Base-by-base conservation (phyloP, 1,140 invertebrate species). In the Drosophila truncata region DNA sequence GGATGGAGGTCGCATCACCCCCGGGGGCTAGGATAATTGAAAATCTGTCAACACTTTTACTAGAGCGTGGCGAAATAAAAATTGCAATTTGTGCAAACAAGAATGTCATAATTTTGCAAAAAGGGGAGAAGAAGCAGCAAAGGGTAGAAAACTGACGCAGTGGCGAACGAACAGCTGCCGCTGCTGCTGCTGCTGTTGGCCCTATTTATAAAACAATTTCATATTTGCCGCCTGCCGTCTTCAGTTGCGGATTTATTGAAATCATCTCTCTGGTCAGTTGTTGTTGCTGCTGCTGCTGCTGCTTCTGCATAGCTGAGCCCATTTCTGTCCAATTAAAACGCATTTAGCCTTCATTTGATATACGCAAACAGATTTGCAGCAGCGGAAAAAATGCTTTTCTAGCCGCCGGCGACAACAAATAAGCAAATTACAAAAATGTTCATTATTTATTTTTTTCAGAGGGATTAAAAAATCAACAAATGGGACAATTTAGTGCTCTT, bases 11-110 rank as follows among this genome's bases (percentile, higher is more conserved):
- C 72, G 60, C 29, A 41, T 59, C 52, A 25, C 50, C 46, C 54
- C 52, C 42, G 42, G 42, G 59, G 59, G 57, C 58, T 82, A 67
- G 77, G 84, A 70, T 90, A 90, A 90, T 90, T 90, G 85, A 90
- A 90, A 82, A 80, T 85, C 85, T 90, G 85, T 90, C 85, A 90
- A 78, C 85, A 90, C 82, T 76, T 82, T 90, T 85, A 90, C 83
- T 85, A 90, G 86, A 90, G 85, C 85, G 67, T 90, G 44, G 57
- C 64, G 37, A 85, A 88, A 88, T 77, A 85, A 90, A 55, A 78
- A 78, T 70, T 84, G 82, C 71, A 82, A 73, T 73, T 73, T 73
- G 65, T 74, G 73, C 76, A 83, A 84, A 78, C 60, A 64, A 82
- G 66, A 88, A 88, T 87, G 84, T 78, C 85, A 87, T 87, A 87